phyloP scores from a whole-genome alignment of 2,888 invertebrate species.

The Diaperis boleti region DNA sequence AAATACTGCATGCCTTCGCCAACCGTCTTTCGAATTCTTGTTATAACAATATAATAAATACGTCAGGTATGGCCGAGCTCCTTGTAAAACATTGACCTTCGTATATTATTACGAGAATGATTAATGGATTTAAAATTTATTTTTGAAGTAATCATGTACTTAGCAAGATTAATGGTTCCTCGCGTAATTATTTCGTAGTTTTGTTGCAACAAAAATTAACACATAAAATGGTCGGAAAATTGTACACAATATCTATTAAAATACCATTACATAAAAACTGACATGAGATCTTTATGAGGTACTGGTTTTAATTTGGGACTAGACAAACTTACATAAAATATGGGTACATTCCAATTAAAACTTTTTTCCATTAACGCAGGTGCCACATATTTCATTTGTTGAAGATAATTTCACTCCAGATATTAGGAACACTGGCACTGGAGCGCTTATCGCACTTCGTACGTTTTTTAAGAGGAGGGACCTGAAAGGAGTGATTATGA shows the following conservation, averaged over 20 bases:
- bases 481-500: too few relatives aligned
- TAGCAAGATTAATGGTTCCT: conserved; percentile 62
- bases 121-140: conserved; percentile 60
- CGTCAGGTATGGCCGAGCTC: conserved; percentile 30
- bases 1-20: too few relatives aligned
- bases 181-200: conserved; percentile 58
- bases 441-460: neutral
- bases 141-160: conserved; percentile 62
- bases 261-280: conserved; percentile 23
- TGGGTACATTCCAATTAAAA: conserved; percentile 31
- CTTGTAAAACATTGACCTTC: conserved; percentile 49
- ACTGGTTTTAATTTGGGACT: conserved; percentile 20
- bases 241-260: conserved; percentile 16
- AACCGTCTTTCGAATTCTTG: neutral
- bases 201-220: conserved; percentile 48
- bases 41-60: conserved; percentile 31
- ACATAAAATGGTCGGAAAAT: conserved; percentile 23
- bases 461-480: too few relatives aligned
- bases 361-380: conserved; percentile 29
- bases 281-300: conserved; percentile 32
- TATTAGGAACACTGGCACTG: neutral
- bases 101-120: conserved; percentile 52
- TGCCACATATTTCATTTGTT: conserved; percentile 30
- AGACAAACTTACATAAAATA: conserved; percentile 25
- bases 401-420: conserved; percentile 24